Conservation (phyloP, 2,888 invertebrate genomes). For the Dorcus parallelipipedus region DNA sequence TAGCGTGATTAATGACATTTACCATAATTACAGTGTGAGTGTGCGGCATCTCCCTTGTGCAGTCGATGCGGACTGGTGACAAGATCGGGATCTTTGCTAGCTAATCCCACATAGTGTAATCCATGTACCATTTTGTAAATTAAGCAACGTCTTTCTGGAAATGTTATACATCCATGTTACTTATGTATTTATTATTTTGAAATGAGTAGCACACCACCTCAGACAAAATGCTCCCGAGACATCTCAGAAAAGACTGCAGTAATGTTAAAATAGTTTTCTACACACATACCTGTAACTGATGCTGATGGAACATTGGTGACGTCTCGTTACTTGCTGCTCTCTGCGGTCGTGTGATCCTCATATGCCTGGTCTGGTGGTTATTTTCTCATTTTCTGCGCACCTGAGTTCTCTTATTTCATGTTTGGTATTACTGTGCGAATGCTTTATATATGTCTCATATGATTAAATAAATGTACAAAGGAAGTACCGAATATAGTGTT, state of each 20-base stretch:
- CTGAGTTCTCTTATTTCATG: constrained; percentile 49
- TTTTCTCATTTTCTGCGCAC: constrained; percentile 39
- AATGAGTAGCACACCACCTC: constrained; percentile 31
- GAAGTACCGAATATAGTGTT: constrained; percentile 52
- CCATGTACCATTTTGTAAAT: constrained; percentile 52
- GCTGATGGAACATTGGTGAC: neutral
- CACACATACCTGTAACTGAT: constrained; percentile 5
- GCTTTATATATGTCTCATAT: constrained; percentile 56
- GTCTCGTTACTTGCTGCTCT: constrained; percentile 6
- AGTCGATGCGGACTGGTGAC: constrained; percentile 26
- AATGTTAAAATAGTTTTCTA: constrained; percentile 12
- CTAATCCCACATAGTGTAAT: constrained; percentile 48
- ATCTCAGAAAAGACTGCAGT: constrained; percentile 8
- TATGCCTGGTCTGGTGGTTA: constrained; percentile 39
- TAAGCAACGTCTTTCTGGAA: constrained; percentile 50
- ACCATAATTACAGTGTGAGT: constrained; percentile 33
- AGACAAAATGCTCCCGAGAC: constrained; percentile 39
- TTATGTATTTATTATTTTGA: constrained; percentile 47
- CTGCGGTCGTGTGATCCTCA: constrained; percentile 15
- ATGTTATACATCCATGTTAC: constrained; percentile 52
- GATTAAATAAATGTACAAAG: constrained; percentile 56
- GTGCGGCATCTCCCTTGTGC: constrained; percentile 12
- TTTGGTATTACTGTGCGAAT: constrained; percentile 56
- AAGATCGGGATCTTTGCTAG: constrained; percentile 41
- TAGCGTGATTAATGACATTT: constrained; percentile 39